These are phyloP conservation scores for Esox lucius DNA, from an alignment of 2,797 vertebrate species.

Conservation along the genomic window DNA sequence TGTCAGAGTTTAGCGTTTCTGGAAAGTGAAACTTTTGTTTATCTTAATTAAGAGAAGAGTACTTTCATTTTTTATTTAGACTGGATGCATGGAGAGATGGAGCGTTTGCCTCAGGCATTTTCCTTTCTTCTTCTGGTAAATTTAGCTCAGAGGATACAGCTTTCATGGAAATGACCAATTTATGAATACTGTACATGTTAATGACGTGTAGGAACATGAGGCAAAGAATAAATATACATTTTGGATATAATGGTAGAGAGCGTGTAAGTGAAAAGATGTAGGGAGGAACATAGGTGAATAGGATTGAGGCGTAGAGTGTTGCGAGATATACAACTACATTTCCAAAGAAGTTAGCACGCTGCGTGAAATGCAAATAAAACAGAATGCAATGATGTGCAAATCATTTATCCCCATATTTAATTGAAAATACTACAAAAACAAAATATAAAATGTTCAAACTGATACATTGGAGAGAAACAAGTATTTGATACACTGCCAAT, in stretches of 20 bases:
- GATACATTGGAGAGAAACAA: no score
- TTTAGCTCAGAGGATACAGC: conserved; percentile 33
- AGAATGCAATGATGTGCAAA: no score
- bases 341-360: no score
- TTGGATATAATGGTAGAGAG: not conserved
- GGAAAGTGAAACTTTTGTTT: conserved; percentile 36
- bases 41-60: conserved; percentile 38
- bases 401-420: no score
- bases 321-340: not conserved
- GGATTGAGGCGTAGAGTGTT: not conserved
- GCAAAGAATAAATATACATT: not conserved
- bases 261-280: not conserved
- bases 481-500: no score
- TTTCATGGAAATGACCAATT: conserved; percentile 35
- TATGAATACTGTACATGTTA: not conserved
- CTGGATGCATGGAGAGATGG: conserved; percentile 7
- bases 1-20: conserved; percentile 30
- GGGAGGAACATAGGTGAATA: not conserved
- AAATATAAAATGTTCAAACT: no score
- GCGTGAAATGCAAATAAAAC: no score
- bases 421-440: no score
- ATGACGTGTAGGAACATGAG: conserved; percentile 1
- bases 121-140: conserved; percentile 23
- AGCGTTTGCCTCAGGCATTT: conserved; percentile 30
- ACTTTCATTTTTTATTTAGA: conserved; percentile 30